A percentile compares a stretch with the other conserved stretches of the same genome.
phyloP scores from a whole-genome alignment of 30 jellyfish, hydroid and myxozoan species.

The Sanderia malayensis region DNA sequence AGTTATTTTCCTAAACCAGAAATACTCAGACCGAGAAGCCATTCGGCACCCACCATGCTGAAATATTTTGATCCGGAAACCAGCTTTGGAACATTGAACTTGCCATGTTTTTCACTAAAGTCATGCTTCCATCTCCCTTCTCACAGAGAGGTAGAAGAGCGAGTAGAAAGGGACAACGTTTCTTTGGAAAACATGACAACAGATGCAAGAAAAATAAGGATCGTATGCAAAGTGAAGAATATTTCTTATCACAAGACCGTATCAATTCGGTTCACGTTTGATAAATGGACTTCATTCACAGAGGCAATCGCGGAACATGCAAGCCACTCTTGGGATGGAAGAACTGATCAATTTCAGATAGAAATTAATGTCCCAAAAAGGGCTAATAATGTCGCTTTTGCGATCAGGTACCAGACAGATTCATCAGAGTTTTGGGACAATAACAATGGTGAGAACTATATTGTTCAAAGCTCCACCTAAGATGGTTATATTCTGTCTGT shows the following conservation, averaged over 20 bases:
- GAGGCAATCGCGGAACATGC: slow-evolving; percentile 55
- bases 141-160: background rate
- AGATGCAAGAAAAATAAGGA: slow-evolving; percentile 30
- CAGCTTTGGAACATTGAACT: background rate
- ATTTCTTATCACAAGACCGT: slow-evolving; percentile 43
- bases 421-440: slow-evolving; percentile 90
- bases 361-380: slow-evolving; percentile 47
- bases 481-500: no score
- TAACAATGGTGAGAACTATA: slow-evolving; percentile 51
- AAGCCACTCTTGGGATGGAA: slow-evolving; percentile 52
- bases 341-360: slow-evolving; percentile 52
- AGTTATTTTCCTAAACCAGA: slow-evolving; percentile 14
- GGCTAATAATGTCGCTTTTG: slow-evolving; percentile 42
- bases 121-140: slow-evolving; percentile 39
- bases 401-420: slow-evolving; percentile 60
- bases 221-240: slow-evolving; percentile 62
- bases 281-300: slow-evolving; percentile 65
- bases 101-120: slow-evolving; percentile 50
- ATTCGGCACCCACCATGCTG: background rate
- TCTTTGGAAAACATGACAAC: slow-evolving; percentile 29
- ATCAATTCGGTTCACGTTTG: slow-evolving; percentile 61
- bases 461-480: slow-evolving; percentile 26
- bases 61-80: background rate
- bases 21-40: slow-evolving; percentile 22
- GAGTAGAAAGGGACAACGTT: slow-evolving; percentile 29